These are phyloP conservation scores for Itoplectis maculator DNA, from an alignment of 2,888 invertebrate species.

Conservation along the genomic window DNA sequence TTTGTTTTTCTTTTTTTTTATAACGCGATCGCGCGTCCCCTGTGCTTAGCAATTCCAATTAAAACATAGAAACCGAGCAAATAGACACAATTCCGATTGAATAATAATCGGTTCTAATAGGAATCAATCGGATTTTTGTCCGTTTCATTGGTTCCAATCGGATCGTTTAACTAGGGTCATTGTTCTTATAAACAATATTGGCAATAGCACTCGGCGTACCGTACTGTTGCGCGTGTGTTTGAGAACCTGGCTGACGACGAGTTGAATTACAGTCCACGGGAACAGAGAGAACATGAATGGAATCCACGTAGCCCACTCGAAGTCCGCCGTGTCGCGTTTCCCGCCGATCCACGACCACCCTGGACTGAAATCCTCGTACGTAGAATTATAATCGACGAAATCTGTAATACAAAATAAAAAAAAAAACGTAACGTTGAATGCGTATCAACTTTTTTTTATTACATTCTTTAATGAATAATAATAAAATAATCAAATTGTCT, in stretches of 20 bases:
- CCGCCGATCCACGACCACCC: conserved; percentile 87
- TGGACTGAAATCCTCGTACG: conserved; percentile 86
- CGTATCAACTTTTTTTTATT: too few relatives aligned
- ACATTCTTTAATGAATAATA: not conserved
- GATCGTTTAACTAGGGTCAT: too few relatives aligned
- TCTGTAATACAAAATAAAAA: conserved; percentile 76
- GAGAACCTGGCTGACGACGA: conserved; percentile 85
- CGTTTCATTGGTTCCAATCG: too few relatives aligned
- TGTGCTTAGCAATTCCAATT: too few relatives aligned
- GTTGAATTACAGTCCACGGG: conserved; percentile 87
- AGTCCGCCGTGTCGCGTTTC: conserved; percentile 89
- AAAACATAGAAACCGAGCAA: too few relatives aligned
- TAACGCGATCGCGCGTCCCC: too few relatives aligned
- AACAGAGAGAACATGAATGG: conserved; percentile 85
- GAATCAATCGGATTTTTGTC: too few relatives aligned
- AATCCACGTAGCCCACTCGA: conserved; percentile 90
- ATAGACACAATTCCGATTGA: too few relatives aligned
- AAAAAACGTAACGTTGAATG: not conserved
- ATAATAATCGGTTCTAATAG: too few relatives aligned
- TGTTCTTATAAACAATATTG: not conserved
- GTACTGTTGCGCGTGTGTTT: conserved; percentile 73
- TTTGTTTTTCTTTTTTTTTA: too few relatives aligned
- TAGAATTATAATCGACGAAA: conserved; percentile 83
- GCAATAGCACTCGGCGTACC: conserved; percentile 73
- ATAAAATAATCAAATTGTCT: too few relatives aligned